Percentiles rank a stretch among this genome's conserved stretches.
Evolutionary conservation across 2,113 vertebrate genomes (phyloP).

Genomic region (Vulpes vulpes): DNA sequence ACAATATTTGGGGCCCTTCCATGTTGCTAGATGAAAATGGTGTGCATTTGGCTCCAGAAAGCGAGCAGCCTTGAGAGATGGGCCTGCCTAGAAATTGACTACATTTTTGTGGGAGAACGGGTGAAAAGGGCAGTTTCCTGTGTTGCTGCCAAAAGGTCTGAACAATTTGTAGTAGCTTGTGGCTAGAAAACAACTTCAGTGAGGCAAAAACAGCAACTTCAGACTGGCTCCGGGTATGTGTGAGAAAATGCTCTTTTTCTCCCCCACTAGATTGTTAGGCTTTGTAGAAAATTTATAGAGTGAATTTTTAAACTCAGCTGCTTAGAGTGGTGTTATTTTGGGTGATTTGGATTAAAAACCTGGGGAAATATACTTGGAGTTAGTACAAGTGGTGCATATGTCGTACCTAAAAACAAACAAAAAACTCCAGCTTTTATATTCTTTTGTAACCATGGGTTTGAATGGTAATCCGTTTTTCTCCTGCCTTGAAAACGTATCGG

Average conservation of each 20-base stretch:
- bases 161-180: constrained; percentile 81
- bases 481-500: not conserved
- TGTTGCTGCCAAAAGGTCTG: constrained; percentile 77
- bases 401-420: not conserved
- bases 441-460: not conserved
- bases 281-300: constrained; percentile 1
- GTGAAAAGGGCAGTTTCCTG: constrained; percentile 81
- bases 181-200: constrained; percentile 78
- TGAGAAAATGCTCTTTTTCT: constrained; percentile 64
- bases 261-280: not conserved
- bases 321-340: not conserved
- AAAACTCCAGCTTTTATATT: constrained; percentile 4
- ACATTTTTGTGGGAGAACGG: constrained; percentile 76
- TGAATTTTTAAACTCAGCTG: not conserved
- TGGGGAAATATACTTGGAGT: constrained; percentile 33
- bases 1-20: constrained; percentile 61
- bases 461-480: not conserved
- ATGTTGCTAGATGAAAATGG: constrained; percentile 61
- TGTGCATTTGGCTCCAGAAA: constrained; percentile 62
- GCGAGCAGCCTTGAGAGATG: constrained; percentile 66
- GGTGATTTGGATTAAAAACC: constrained; percentile 29
- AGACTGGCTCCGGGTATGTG: constrained; percentile 46
- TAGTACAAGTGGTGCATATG: not conserved
- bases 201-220: constrained; percentile 60
- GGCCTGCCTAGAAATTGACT: constrained; percentile 70